Evolutionary conservation across 2,113 vertebrate genomes (phyloP).

Genomic region (Pavo muticus): DNA sequence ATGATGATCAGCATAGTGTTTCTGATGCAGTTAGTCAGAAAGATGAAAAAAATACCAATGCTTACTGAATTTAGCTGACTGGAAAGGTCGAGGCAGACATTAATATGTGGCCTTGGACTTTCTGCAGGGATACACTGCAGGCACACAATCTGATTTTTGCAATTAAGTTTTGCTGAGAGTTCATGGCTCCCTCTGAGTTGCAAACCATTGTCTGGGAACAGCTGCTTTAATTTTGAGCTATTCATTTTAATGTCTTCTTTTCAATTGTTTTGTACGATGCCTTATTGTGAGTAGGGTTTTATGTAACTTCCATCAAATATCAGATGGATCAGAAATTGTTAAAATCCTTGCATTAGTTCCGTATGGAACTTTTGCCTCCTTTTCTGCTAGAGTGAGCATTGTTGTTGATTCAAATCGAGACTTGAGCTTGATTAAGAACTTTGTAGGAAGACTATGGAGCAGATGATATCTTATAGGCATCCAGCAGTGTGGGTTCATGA

Average conservation of each 20-base stretch:
- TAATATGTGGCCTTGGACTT: neutral
- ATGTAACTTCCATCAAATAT: neutral
- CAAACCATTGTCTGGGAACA: slow-evolving; percentile 35
- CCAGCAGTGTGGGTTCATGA: neutral
- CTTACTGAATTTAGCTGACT: neutral
- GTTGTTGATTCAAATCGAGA: neutral
- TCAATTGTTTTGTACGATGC: slow-evolving; percentile 22
- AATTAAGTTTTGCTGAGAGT: neutral
- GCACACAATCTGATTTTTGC: neutral
- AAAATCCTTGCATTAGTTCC: neutral
- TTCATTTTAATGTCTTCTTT: slow-evolving; percentile 1
- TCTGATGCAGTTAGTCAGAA: neutral
- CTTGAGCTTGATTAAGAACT: neutral
- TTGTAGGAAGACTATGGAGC: neutral
- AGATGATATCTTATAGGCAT: neutral
- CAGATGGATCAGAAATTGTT: neutral
- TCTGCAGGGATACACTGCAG: neutral
- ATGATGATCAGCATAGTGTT: neutral
- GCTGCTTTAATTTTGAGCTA: slow-evolving; percentile 33
- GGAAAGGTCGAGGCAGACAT: neutral
- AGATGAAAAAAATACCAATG: neutral
- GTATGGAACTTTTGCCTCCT: neutral
- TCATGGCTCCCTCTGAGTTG: neutral
- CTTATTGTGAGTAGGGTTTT: neutral
- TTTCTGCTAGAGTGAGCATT: neutral